Evolutionary conservation across 2,113 vertebrate genomes (phyloP).

Genomic region (Physeter macrocephalus): DNA sequence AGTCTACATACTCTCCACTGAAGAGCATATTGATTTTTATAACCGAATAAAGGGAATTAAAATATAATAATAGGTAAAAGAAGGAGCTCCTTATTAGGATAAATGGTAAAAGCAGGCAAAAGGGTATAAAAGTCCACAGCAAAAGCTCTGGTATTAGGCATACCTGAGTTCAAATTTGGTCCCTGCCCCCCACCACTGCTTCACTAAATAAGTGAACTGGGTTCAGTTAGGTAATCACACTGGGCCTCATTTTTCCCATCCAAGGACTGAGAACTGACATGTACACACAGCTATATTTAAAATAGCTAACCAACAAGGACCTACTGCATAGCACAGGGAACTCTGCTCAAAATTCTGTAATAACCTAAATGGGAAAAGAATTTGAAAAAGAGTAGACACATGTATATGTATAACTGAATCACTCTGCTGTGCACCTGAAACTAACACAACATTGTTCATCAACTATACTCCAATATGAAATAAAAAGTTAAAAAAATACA

Average conservation of each 20-base stretch:
- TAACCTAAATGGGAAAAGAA: background rate
- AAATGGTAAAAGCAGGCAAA: background rate
- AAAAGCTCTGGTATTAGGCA: background rate
- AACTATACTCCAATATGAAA: background rate
- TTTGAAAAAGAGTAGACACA: background rate
- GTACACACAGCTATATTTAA: background rate
- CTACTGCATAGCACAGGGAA: background rate
- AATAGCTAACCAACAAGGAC: background rate
- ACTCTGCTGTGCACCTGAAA: background rate
- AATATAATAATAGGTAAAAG: background rate
- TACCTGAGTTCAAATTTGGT: background rate
- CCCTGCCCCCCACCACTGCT: fast-evolving
- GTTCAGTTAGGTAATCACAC: background rate
- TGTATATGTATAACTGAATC: background rate
- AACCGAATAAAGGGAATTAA: background rate
- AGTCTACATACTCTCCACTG: background rate
- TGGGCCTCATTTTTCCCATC: background rate
- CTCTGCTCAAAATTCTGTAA: background rate
- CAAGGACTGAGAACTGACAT: background rate
- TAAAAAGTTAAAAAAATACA: background rate
- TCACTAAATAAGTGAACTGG: background rate
- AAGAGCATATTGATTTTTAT: background rate
- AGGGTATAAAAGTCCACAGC: background rate
- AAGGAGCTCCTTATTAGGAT: background rate
- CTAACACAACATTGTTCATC: too few relatives aligned